Percentiles rank a stretch among this genome's conserved stretches.
Conservation (phyloP, 1,140 invertebrate genomes). For the Myzus persicae region DNA sequence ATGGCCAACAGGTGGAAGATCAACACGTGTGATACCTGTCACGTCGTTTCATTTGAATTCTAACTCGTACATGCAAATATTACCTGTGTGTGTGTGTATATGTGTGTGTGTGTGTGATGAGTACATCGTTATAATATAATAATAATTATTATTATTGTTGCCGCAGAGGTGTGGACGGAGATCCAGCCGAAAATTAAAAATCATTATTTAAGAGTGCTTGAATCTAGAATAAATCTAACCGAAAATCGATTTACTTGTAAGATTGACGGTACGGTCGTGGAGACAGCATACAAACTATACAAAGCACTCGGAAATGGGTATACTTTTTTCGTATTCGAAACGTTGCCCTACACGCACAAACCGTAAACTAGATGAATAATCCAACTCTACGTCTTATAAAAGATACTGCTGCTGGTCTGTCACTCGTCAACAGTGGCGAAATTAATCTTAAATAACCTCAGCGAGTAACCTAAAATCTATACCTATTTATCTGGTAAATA, state of each 20-base stretch:
- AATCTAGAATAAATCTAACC: too few relatives aligned
- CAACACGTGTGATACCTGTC: constrained; percentile 51
- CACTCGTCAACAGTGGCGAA: neutral
- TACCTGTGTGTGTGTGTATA: neutral
- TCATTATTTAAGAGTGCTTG: too few relatives aligned
- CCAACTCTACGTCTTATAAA: too few relatives aligned
- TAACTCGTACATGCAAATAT: neutral
- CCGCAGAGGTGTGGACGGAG: neutral
- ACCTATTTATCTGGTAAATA: too few relatives aligned
- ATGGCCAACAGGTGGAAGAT: constrained; percentile 53
- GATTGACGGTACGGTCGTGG: neutral
- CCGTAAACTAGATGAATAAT: neutral
- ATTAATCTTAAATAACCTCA: neutral
- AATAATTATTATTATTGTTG: neutral
- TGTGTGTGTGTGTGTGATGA: neutral
- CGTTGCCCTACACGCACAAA: too few relatives aligned
- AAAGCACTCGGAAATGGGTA: too few relatives aligned
- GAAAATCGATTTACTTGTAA: neutral
- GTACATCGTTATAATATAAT: neutral
- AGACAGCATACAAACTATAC: neutral
- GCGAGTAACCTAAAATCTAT: too few relatives aligned
- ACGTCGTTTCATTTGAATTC: constrained; percentile 43
- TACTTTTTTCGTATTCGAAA: too few relatives aligned
- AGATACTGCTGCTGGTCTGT: too few relatives aligned
- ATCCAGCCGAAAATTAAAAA: neutral